Base-by-base conservation (phyloP, 1,140 invertebrate species). In the Phortica variegata region DNA sequence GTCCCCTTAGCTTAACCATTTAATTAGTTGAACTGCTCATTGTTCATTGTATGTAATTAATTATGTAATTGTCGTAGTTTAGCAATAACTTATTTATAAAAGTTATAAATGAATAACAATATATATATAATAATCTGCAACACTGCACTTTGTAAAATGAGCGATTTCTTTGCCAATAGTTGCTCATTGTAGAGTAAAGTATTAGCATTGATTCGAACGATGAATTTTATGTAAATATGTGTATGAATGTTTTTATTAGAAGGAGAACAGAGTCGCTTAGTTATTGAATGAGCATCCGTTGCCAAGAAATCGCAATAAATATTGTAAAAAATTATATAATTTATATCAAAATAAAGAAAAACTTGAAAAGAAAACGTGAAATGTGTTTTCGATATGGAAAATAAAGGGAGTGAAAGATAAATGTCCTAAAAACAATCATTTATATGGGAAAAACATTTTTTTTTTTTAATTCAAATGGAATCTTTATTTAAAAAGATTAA, bases 131-230 rank as follows among this genome's bases (percentile, higher is more conserved):
- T 7, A 34, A 10, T 34, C n/a, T n/a, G 10, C 23, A 26, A 26
- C 5, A 10, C 15, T 34, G 21, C 12, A 34, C 33, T 34, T 21
- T 45, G 15, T 16, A 43, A 23, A 26, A 39, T 36, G 43, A 49
- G 31, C 33, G 33, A 60, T 58, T 73, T 73, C 54, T 70, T 58
- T 53, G 70, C 54, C 49, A 70, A 73, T 73, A 73, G 70, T 51
- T 69, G 55, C 63, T 61, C 65, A 73, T 73, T 73, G 47, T 31
- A 48, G 43, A 32, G 17, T 21, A 38, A 26, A 29, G 19, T 37
- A 43, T 18, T 23, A 18, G 32, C 6, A 39, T 19, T 29, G 3
- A 18, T 15, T 34, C 20, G 43, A 41, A 34, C 20, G 38, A 38
- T 47, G 17, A 33, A n/a, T 13, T 33, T 6, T 33, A 29, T 38